Evolutionary conservation across 2,888 invertebrate species (phyloP).

Genomic region (Oscheius sp.): DNA sequence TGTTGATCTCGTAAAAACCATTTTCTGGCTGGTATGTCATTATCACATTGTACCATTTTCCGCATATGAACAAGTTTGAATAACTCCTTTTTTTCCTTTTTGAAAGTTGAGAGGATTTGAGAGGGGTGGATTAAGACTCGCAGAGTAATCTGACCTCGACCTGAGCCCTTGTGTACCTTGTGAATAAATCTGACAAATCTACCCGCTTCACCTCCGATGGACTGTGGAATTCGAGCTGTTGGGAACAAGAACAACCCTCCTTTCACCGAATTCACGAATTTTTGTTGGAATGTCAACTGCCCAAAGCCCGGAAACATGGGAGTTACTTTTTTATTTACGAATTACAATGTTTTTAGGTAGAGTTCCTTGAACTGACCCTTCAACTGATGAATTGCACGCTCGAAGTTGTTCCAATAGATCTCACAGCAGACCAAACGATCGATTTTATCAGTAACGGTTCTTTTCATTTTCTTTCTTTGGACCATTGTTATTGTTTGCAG

Average conservation of each 20-base stretch:
- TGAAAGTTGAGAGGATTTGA: too few relatives aligned
- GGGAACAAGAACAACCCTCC: conserved; percentile 47
- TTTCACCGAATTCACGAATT: conserved; percentile 40
- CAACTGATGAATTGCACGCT: conserved; percentile 48
- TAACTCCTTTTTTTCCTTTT: too few relatives aligned
- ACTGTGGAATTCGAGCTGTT: conserved; percentile 39
- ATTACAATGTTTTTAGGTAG: conserved; percentile 28
- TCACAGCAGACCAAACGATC: conserved; percentile 43
- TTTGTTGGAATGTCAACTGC: conserved; percentile 49
- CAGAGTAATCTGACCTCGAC: too few relatives aligned
- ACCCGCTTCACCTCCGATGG: neutral
- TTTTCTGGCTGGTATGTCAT: too few relatives aligned
- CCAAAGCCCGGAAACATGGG: conserved; percentile 48
- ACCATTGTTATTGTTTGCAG: too few relatives aligned
- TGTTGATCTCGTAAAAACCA: too few relatives aligned
- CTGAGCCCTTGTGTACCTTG: conserved; percentile 5
- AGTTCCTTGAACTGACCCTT: conserved; percentile 48
- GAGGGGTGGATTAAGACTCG: too few relatives aligned
- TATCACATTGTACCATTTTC: too few relatives aligned
- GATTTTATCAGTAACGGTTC: conserved; percentile 30
- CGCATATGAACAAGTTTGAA: too few relatives aligned
- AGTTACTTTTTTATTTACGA: neutral
- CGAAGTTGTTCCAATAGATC: conserved; percentile 48
- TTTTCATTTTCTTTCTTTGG: too few relatives aligned
- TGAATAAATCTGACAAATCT: neutral